Evolutionary conservation across 2,888 invertebrate genomes (phyloP), one percentile per base, ranked within the genome.

Genomic region (Hypomecis punctinalis): DNA sequence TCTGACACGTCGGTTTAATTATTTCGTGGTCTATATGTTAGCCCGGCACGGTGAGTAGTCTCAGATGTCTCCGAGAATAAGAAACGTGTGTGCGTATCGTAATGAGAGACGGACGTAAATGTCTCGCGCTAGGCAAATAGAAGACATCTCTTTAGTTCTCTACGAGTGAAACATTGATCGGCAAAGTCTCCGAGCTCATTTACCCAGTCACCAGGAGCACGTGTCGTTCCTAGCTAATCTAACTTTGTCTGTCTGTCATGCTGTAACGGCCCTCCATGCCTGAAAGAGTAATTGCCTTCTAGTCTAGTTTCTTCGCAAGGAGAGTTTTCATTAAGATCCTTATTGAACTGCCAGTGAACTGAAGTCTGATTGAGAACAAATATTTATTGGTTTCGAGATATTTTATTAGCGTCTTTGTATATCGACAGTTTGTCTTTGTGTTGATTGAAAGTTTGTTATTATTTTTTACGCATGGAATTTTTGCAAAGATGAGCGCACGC

Each of bases 141-240:
- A 23, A 23, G 23, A 23, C 23, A 23, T 23, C 23, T 23, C 23
- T 23, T 3, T 23, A 23, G 23, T 23, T 23, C 23, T 23, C 23
- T 23, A 23, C 23, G 23, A 23, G 23, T 23, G 39, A 53, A 63
- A 46, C 54, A 55, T 55, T 45, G 60, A 51, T 54, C 53, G 55
- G 60, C 49, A 48, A 58, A 45, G 71, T 74, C 73, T 68, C 74
- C 54, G 62, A 72, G 65, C 74, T 78, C 75, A 75, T 80, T 77
- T 52, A 75, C 71, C 71, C 70, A 68, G 70, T 66, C 74, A 63
- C 13, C 4, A 35, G 70, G 40, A 61, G 73, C 76, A 77, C 74
- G 74, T 78, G 76, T 76, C 66, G 72, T 71, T 75, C 73, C 72
- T 70, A 76, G 72, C 74, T 79, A 77, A 80, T 81, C 74, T 77